These are phyloP conservation scores for Poeciliopsis turrubarensis DNA, from an alignment of 2,113 vertebrate genomes.

Conservation along the genomic window DNA sequence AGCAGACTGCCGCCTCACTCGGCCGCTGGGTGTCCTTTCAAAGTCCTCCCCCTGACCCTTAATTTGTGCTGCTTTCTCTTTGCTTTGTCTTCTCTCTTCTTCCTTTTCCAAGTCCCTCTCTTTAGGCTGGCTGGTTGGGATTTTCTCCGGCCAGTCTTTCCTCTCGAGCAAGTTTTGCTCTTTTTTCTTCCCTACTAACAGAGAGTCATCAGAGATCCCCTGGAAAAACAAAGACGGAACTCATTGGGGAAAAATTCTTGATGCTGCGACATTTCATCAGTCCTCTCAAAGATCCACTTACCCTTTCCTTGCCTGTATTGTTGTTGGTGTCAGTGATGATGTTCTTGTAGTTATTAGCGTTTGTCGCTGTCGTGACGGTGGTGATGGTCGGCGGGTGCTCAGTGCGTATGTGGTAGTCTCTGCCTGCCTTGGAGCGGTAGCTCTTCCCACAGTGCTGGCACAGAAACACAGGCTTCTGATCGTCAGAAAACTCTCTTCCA, in stretches of 20 bases:
- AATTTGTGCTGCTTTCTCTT: conserved; percentile 67
- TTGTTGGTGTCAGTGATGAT: conserved; percentile 69
- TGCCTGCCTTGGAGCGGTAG: conserved; percentile 93
- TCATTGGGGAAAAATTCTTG: conserved; percentile 15
- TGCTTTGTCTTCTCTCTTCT: conserved; percentile 70
- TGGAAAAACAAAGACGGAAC: conserved; percentile 28
- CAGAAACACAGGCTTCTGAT: conserved; percentile 87
- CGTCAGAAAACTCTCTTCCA: conserved; percentile 86
- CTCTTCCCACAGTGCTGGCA: conserved; percentile 90
- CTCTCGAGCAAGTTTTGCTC: conserved; percentile 59
- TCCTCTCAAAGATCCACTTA: conserved; percentile 31
- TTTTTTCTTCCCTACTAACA: conserved; percentile 49
- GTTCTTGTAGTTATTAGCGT: conserved; percentile 50
- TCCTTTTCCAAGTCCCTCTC: conserved; percentile 60
- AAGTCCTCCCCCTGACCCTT: conserved; percentile 82
- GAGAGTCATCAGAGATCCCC: conserved; percentile 58
- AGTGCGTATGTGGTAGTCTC: conserved; percentile 91
- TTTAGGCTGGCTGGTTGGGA: conserved; percentile 12
- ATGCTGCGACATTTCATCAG: not conserved
- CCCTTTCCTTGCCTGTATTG: conserved; percentile 73
- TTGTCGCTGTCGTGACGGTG: conserved; percentile 25
- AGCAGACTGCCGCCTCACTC: conserved; percentile 91
- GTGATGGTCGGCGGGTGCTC: conserved; percentile 79
- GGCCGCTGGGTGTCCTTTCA: conserved; percentile 92
- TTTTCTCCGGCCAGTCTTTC: conserved; percentile 41